These are phyloP conservation scores for Endomychus coccineus DNA, from an alignment of 2,888 invertebrate genomes.

Conservation along the genomic window DNA sequence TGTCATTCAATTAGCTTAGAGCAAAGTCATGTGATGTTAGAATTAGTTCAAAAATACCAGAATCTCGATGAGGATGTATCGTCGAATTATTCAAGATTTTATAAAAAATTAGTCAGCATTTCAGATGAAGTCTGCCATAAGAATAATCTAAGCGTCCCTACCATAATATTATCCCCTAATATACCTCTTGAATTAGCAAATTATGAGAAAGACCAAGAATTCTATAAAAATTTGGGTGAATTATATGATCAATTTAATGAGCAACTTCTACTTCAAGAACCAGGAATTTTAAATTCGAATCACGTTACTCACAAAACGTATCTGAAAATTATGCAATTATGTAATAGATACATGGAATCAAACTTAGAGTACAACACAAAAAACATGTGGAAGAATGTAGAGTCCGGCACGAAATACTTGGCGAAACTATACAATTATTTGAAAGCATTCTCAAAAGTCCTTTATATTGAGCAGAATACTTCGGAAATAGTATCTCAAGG, in stretches of 20 bases:
- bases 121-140: constrained; percentile 23
- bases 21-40: constrained; percentile 30
- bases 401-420: constrained; percentile 44
- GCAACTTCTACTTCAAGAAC: constrained; percentile 25
- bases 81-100: constrained; percentile 31
- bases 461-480: constrained; percentile 36
- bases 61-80: constrained; percentile 20
- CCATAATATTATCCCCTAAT: constrained; percentile 31
- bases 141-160: constrained; percentile 24
- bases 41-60: constrained; percentile 27
- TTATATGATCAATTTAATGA: constrained; percentile 46
- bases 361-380: constrained; percentile 13
- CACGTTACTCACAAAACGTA: constrained; percentile 48
- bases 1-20: constrained; percentile 31
- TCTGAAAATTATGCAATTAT: constrained; percentile 48
- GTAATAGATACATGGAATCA: constrained; percentile 29
- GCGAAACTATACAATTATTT: constrained; percentile 53
- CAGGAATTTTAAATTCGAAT: constrained; percentile 44
- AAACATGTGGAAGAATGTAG: too few species aligned
- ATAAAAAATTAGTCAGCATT: constrained; percentile 28
- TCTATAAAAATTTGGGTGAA: constrained; percentile 41
- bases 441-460: constrained; percentile 49
- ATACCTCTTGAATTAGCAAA: constrained; percentile 27
- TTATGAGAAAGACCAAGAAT: constrained; percentile 27
- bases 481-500: constrained; percentile 35